Conservation (phyloP, 2,888 invertebrate species). For the Congeria kusceri region DNA sequence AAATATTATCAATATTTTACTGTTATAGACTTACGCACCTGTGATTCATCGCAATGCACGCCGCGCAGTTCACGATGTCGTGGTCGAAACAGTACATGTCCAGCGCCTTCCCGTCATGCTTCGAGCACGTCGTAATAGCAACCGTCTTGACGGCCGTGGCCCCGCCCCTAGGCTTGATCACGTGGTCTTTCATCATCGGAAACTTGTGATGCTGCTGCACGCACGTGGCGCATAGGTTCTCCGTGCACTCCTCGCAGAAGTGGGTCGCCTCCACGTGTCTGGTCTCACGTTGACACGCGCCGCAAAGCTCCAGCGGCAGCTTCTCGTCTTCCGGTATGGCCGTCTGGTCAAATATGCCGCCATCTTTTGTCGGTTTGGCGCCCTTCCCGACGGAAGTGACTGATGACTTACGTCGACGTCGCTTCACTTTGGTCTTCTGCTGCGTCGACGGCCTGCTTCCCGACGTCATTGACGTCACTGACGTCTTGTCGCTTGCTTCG, state of each 20-base stretch:
- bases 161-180: conserved; percentile 17
- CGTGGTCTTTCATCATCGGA: conserved; percentile 43
- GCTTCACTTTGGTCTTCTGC: no score
- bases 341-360: no score
- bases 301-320: conserved; percentile 14
- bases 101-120: conserved; percentile 32
- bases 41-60: conserved; percentile 39
- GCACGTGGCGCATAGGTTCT: conserved; percentile 45
- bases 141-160: neutral
- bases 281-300: conserved; percentile 34
- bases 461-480: no score
- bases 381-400: no score
- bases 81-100: conserved; percentile 48
- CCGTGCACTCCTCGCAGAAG: conserved; percentile 43
- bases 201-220: conserved; percentile 46
- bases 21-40: conserved; percentile 21
- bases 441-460: no score
- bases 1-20: no score
- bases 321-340: no score
- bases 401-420: no score
- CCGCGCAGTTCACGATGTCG: conserved; percentile 32
- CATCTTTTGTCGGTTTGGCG: no score
- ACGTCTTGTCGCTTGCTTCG: no score
- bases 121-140: conserved; percentile 10
- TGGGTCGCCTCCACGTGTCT: conserved; percentile 26